A percentile compares a stretch with the other conserved stretches of the same genome.
Evolutionary conservation across 2,888 invertebrate genomes (phyloP).

Genomic region (Pyrgus malvae): DNA sequence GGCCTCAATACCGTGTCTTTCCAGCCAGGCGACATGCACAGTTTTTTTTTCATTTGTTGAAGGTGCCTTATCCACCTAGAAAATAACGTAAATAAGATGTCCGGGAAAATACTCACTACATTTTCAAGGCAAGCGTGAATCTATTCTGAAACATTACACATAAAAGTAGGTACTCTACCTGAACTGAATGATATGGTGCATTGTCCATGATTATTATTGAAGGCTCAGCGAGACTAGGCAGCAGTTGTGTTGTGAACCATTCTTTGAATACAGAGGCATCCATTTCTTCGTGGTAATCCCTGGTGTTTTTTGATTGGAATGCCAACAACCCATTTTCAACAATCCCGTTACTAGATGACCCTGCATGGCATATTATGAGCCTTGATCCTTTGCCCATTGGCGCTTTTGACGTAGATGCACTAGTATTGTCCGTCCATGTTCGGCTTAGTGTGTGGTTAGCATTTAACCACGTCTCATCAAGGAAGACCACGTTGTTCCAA

Average conservation of each 20-base stretch:
- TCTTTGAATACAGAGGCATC: background rate
- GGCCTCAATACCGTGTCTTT: background rate
- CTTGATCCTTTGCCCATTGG: conserved; percentile 14
- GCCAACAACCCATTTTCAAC: background rate
- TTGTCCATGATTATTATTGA: conserved; percentile 9
- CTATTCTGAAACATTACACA: too few relatives aligned
- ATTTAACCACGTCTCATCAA: conserved; percentile 35
- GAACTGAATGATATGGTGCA: conserved; percentile 3
- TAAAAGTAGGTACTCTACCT: background rate
- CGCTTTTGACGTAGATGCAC: conserved; percentile 6
- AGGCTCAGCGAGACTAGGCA: conserved; percentile 4
- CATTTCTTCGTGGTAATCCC: conserved; percentile 10
- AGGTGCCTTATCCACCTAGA: conserved; percentile 4
- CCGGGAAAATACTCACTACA: too few relatives aligned
- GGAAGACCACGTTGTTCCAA: conserved; percentile 33
- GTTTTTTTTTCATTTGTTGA: background rate
- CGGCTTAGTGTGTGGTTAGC: conserved; percentile 28
- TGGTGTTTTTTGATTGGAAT: background rate
- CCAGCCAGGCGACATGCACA: background rate
- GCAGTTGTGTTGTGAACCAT: background rate
- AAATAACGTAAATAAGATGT: too few relatives aligned
- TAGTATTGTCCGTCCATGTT: conserved; percentile 10
- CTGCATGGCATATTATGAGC: conserved; percentile 16
- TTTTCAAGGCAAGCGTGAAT: too few relatives aligned
- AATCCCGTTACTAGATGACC: background rate